Percentiles rank a stretch among this genome's conserved stretches.
These are phyloP conservation scores for Mesembrinibis cayennensis DNA, from an alignment of 2,113 vertebrate genomes.

Conservation along the genomic window DNA sequence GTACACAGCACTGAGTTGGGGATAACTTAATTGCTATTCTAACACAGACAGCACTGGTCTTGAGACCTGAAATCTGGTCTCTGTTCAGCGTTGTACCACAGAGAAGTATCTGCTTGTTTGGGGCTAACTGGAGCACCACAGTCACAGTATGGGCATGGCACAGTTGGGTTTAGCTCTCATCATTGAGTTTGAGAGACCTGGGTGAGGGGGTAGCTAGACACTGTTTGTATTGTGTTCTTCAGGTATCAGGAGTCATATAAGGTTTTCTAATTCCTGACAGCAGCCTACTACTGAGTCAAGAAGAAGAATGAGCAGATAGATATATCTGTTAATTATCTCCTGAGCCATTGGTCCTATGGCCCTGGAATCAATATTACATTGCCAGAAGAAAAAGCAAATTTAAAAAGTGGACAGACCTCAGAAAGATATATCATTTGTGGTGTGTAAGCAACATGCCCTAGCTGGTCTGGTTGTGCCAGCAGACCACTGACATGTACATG, in stretches of 20 bases:
- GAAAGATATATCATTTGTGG: not conserved
- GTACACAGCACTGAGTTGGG: not conserved
- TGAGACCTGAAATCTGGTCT: not conserved
- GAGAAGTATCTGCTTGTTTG: not conserved
- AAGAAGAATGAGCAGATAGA: not conserved
- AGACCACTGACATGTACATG: not conserved
- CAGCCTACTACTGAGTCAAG: not conserved
- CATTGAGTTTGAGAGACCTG: not conserved
- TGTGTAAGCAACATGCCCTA: not conserved
- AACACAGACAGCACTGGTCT: not conserved
- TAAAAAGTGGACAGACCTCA: not conserved
- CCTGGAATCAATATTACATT: not conserved
- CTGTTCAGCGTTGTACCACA: not conserved
- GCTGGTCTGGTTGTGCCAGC: not conserved
- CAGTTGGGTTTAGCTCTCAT: not conserved
- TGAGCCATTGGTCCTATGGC: not conserved
- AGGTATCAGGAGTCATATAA: not conserved
- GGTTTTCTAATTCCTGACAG: not conserved
- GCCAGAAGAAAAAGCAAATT: not conserved
- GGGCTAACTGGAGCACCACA: not conserved
- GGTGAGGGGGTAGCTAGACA: not conserved
- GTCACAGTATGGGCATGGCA: not conserved
- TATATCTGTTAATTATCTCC: not conserved
- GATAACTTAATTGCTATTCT: not conserved
- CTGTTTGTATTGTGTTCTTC: not conserved